Conservation (phyloP, 2,113 vertebrate genomes). For the Centropus unirufus region DNA sequence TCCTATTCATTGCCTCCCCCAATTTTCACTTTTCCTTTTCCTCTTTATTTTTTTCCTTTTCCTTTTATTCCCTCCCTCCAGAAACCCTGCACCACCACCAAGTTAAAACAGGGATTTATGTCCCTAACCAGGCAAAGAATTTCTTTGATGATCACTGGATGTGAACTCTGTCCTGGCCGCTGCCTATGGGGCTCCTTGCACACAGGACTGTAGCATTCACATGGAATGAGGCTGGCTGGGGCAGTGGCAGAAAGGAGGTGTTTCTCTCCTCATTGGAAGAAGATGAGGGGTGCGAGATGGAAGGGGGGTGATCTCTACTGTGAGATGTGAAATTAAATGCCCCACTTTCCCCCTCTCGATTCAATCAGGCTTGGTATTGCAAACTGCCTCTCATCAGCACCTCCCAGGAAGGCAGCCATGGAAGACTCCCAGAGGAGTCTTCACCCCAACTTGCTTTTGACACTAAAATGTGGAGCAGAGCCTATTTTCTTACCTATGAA, state of each 20-base stretch:
- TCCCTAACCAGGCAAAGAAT: background rate
- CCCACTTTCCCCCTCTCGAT: rapidly evolving
- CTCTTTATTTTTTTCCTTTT: rapidly evolving
- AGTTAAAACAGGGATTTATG: background rate
- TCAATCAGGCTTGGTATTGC: background rate
- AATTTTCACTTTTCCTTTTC: too few species aligned
- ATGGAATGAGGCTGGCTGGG: rapidly evolving
- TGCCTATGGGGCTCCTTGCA: background rate
- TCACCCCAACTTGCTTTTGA: constrained; percentile 6
- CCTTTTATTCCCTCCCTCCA: rapidly evolving
- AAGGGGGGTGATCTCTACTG: background rate
- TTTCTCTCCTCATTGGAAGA: background rate
- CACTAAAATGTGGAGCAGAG: background rate
- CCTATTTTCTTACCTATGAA: background rate
- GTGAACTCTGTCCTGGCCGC: background rate
- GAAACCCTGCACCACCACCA: rapidly evolving
- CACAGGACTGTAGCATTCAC: background rate
- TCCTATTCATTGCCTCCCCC: too few species aligned
- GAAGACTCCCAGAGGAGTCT: background rate
- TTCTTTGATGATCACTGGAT: background rate
- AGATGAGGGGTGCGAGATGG: background rate
- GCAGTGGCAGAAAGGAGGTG: rapidly evolving
- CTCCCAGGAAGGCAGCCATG: background rate
- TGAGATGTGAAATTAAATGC: background rate
- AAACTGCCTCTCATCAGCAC: background rate